Conservation (phyloP, 1,140 invertebrate species). For the Agrypnia vestita region DNA sequence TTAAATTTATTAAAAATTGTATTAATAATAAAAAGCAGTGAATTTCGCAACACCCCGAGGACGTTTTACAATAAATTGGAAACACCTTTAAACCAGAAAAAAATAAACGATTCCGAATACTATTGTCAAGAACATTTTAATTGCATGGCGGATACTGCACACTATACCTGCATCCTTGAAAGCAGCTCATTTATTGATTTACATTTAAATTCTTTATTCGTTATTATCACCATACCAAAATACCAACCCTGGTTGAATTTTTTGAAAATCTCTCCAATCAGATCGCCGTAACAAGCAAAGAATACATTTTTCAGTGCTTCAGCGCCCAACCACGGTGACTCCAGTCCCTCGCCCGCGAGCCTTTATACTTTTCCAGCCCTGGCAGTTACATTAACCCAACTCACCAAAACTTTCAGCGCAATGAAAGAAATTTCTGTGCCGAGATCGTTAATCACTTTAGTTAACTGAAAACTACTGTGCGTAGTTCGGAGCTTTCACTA, state of each 20-base stretch:
- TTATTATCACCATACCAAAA: no score
- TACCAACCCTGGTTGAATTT: not conserved
- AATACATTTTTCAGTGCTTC: constrained; percentile 14
- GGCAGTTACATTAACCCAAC: constrained; percentile 40
- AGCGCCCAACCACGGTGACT: constrained; percentile 4
- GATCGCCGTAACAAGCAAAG: not conserved
- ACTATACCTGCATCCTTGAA: no score
- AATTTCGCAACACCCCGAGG: no score
- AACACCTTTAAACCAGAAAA: no score
- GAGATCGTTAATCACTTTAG: constrained; percentile 54
- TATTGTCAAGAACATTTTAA: no score
- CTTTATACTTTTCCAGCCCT: constrained; percentile 2
- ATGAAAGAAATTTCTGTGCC: constrained; percentile 52
- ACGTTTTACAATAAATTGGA: no score
- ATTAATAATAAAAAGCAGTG: no score
- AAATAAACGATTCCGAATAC: no score
- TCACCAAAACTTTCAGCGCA: constrained; percentile 40
- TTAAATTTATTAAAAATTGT: no score
- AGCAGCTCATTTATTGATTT: no score
- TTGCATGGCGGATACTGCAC: no score
- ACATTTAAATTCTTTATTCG: no score
- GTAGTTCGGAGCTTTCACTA: constrained; percentile 26
- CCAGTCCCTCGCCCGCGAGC: not conserved
- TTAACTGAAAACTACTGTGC: constrained; percentile 49
- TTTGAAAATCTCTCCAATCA: not conserved